Conservation (phyloP, 2,797 vertebrate genomes). For the Peromyscus aztecus region DNA sequence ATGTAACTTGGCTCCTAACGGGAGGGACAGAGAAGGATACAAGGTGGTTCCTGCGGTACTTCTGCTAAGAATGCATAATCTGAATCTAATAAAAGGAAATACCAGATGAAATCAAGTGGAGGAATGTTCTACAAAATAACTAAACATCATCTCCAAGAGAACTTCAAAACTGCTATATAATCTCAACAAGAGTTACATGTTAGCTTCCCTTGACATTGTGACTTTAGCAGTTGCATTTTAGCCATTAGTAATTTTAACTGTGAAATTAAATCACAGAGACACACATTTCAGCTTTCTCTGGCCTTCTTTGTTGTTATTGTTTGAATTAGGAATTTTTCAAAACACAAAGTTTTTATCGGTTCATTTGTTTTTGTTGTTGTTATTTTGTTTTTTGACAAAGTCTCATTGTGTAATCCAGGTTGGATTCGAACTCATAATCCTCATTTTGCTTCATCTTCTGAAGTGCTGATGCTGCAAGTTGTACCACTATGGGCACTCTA, state of each 20-base stretch:
- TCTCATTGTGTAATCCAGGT: not conserved
- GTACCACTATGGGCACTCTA: not conserved
- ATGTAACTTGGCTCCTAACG: not conserved
- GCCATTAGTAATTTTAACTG: not conserved
- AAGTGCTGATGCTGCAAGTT: not conserved
- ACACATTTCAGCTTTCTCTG: not conserved
- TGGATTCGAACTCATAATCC: not conserved
- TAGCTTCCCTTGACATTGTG: not conserved
- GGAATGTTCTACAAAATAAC: not conserved
- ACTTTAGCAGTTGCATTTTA: slow-evolving; percentile 42
- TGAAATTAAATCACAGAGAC: not conserved
- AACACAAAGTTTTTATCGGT: not conserved
- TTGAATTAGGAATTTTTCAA: not conserved
- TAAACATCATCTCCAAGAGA: not conserved
- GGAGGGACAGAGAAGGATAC: not conserved
- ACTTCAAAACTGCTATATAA: slow-evolving; percentile 59
- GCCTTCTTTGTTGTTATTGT: not conserved
- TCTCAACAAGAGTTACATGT: slow-evolving; percentile 63
- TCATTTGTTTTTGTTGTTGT: not conserved
- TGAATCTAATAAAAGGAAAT: not conserved
- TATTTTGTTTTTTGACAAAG: not conserved
- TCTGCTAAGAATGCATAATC: not conserved
- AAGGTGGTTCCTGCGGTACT: not conserved
- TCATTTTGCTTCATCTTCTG: not conserved
- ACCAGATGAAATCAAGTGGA: not conserved